Conservation (phyloP, 2,113 vertebrate genomes). For the Proterorhinus semilunaris region DNA sequence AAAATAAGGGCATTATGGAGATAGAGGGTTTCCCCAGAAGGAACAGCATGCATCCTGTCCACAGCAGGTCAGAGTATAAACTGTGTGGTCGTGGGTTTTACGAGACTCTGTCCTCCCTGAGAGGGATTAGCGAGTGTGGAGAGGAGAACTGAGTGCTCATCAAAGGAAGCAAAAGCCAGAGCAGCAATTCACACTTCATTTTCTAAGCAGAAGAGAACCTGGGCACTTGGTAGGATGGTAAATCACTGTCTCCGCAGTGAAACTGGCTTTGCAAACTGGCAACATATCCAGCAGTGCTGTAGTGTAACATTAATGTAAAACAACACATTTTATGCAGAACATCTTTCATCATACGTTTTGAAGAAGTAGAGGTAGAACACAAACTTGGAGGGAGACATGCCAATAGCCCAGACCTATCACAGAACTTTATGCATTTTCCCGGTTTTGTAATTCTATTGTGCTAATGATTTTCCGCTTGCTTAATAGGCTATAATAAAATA, state of each 20-base stretch:
- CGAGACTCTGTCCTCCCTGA: conserved; percentile 58
- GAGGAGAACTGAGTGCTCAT: conserved; percentile 64
- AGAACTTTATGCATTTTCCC: too few species aligned
- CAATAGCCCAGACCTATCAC: too few species aligned
- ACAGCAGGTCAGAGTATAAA: conserved; percentile 35
- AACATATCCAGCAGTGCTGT: neutral
- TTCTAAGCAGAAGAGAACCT: conserved; percentile 45
- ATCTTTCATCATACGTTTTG: too few species aligned
- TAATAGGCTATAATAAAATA: too few species aligned
- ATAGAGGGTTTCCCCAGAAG: conserved; percentile 18
- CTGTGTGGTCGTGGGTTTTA: conserved; percentile 66
- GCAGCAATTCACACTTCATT: conserved; percentile 63
- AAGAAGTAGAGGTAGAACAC: too few species aligned
- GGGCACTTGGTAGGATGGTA: conserved; percentile 60
- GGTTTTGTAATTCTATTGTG: too few species aligned
- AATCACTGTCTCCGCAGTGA: conserved; percentile 54
- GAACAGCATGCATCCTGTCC: conserved; percentile 28
- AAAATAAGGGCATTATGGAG: conserved; percentile 22
- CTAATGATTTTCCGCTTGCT: too few species aligned
- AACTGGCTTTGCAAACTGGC: too few species aligned
- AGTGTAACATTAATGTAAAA: too few species aligned
- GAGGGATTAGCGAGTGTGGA: conserved; percentile 54
- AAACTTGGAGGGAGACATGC: too few species aligned
- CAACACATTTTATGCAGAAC: too few species aligned
- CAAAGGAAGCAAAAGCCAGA: conserved; percentile 59